These are phyloP conservation scores for Osmoderma eremita DNA, from an alignment of 2,888 invertebrate species.

Conservation along the genomic window DNA sequence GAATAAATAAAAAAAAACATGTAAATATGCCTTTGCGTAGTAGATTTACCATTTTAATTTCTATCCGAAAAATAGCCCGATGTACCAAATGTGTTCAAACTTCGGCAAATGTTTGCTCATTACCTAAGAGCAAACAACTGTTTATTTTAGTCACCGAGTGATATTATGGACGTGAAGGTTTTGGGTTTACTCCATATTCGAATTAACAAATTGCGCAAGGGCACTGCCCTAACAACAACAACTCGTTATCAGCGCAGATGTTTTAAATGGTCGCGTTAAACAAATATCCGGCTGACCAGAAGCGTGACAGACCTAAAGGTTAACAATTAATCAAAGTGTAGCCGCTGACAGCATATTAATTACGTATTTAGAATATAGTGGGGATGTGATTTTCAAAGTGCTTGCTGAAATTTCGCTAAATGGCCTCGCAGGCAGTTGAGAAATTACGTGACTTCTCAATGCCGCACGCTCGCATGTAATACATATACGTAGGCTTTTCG, in stretches of 20 bases:
- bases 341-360: slow-evolving; percentile 38
- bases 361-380: slow-evolving; percentile 31
- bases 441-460: slow-evolving; percentile 30
- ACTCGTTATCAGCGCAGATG: slow-evolving; percentile 53
- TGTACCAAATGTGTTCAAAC: background rate
- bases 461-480: background rate
- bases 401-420: slow-evolving; percentile 22
- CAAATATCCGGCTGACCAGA: slow-evolving; percentile 44
- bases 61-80: too few relatives aligned
- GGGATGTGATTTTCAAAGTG: slow-evolving; percentile 33
- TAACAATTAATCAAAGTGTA: slow-evolving; percentile 41
- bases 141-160: background rate
- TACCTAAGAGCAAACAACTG: background rate
- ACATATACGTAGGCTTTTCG: too few relatives aligned
- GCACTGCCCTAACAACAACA: slow-evolving; percentile 1
- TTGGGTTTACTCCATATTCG: background rate
- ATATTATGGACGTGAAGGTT: background rate
- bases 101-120: background rate
- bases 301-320: slow-evolving; percentile 43
- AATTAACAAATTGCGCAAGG: slow-evolving; percentile 12
- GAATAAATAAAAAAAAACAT: background rate
- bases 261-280: slow-evolving; percentile 52
- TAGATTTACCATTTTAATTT: background rate
- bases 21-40: background rate
- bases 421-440: slow-evolving; percentile 18